Evolutionary conservation across 2,113 vertebrate genomes (phyloP), one percentile per base, ranked within the genome.

Genomic region (Copsychus sechellarum): DNA sequence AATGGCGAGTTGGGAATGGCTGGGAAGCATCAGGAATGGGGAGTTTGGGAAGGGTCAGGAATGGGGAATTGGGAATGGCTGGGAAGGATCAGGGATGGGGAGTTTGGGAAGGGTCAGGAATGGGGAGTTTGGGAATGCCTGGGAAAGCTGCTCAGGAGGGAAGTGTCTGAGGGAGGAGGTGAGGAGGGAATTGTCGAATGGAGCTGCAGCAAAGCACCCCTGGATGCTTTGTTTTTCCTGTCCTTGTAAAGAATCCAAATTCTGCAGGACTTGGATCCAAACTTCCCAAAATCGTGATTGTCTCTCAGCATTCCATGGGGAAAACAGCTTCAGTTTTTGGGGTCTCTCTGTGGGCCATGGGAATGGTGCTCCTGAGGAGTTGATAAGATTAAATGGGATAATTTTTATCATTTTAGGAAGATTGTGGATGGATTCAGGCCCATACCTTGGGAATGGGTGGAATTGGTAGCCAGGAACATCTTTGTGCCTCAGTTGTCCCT

Each of bases 271-370:
- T 64, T 6, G 3, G 36, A 34, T 38, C 40, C 3, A 4, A 48
- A 56, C 28, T 36, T 12, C 5, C 21, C 74, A 54, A 47, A 62
- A 29, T 18, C 0, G 0, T 7, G 7, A 8, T 23, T 0, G 0
- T 26, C 22, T 36, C 50, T 65, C 31, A 16, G 48, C n/a, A 1
- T 69, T 60, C 29, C 0, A 0, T n/a, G 40, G 40, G 11, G 25
- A 12, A 58, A 92, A 14, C 7, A 14, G 17, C n/a, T 61, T 34
- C 18, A 7, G 12, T 25, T 57, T 25, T 1, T 0, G 3, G 42
- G 42, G 42, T 43, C 17, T 43, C 42, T 43, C 42, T 48, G 48
- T 24, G 25, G 42, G 17, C 42, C 42, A 47, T 8, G 5, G 42
- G 25, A n/a, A 50, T 29, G 1, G 3, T 2, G 9, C 50, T 51